Evolutionary conservation across 2,113 vertebrate species (phyloP).

Genomic region (Periophthalmodon schlosseri): DNA sequence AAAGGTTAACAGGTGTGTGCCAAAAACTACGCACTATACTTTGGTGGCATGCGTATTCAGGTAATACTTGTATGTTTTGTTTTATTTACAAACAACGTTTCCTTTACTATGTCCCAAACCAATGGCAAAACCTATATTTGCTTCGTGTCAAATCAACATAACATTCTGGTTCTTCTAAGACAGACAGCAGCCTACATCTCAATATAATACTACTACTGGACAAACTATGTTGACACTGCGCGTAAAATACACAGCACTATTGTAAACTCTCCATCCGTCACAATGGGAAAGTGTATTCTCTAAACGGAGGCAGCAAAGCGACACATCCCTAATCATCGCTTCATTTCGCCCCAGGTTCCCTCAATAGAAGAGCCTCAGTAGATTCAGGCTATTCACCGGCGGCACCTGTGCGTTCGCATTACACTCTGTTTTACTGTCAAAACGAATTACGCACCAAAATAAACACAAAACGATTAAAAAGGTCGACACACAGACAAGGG

Average conservation of each 20-base stretch:
- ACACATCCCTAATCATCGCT: conserved; percentile 10
- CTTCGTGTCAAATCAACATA: not conserved
- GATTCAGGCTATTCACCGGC: conserved; percentile 4
- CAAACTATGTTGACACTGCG: conserved; percentile 17
- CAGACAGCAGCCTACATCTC: not conserved
- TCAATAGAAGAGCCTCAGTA: not conserved
- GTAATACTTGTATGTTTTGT: not conserved
- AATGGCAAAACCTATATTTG: not conserved
- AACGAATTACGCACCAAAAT: conserved; percentile 15
- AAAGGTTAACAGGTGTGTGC: conserved; percentile 10
- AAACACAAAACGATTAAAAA: conserved; percentile 20
- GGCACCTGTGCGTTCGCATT: conserved; percentile 40
- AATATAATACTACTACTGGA: not conserved
- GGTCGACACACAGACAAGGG: conserved; percentile 36
- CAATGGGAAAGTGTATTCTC: conserved; percentile 19
- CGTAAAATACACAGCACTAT: conserved; percentile 33
- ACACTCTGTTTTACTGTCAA: not conserved
- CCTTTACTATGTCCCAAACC: not conserved
- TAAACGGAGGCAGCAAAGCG: conserved; percentile 30
- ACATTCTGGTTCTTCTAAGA: not conserved
- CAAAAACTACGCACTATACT: conserved; percentile 2
- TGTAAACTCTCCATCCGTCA: conserved; percentile 30
- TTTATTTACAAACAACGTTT: not conserved
- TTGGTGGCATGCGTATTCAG: not conserved
- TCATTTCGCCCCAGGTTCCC: conserved; percentile 7